phyloP scores from a whole-genome alignment of 53 echinoderm and acorn worm species.

The Echinarachnius parma region DNA sequence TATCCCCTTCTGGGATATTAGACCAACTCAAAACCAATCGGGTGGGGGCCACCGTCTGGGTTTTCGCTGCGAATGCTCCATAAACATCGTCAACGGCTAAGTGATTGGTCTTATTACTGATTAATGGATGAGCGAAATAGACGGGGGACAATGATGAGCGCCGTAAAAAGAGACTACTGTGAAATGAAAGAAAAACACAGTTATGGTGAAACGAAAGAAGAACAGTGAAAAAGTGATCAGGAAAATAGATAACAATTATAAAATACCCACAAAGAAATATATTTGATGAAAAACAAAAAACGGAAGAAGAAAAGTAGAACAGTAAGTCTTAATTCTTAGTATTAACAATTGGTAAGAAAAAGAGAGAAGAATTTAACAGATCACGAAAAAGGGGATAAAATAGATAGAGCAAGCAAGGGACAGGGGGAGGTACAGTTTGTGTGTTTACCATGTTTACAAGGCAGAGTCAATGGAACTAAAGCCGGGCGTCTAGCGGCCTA shows the following conservation, averaged over 20 bases:
- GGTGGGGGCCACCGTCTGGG: neutral
- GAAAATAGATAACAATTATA: too few relatives aligned
- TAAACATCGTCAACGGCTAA: constrained; percentile 27
- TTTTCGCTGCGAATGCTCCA: constrained; percentile 31
- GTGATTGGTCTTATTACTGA: constrained; percentile 37
- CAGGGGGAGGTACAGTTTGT: too few relatives aligned
- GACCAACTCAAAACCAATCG: constrained; percentile 17
- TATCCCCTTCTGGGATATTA: neutral
- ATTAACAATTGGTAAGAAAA: too few relatives aligned
- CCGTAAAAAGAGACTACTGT: neutral
- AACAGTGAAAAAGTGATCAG: too few relatives aligned
- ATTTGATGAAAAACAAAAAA: too few relatives aligned
- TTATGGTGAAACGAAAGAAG: too few relatives aligned
- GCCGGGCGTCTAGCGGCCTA: neutral
- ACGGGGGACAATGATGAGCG: neutral
- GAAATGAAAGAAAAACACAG: neutral
- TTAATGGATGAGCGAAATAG: constrained; percentile 16
- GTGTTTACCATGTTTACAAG: neutral
- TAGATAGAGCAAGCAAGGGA: too few relatives aligned
- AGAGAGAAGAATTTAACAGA: too few relatives aligned
- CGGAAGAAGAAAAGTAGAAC: too few relatives aligned
- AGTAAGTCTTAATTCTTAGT: too few relatives aligned
- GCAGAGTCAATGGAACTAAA: neutral
- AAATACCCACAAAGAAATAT: too few relatives aligned
- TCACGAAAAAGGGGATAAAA: too few relatives aligned